These are phyloP conservation scores for Merodon equestris DNA, from an alignment of 2,888 invertebrate genomes.

Conservation along the genomic window DNA sequence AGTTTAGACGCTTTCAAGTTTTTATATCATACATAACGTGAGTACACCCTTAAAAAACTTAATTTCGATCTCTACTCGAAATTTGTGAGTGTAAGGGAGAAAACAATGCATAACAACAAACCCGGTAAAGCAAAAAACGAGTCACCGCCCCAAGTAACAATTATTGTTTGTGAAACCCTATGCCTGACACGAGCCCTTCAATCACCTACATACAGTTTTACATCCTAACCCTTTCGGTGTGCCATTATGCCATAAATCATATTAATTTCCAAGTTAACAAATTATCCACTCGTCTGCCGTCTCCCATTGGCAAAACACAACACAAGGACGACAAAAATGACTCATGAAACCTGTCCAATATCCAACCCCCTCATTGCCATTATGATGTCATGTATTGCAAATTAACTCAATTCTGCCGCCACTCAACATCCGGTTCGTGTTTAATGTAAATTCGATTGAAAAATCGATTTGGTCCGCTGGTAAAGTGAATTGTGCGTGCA, in stretches of 20 bases:
- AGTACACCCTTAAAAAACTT: too few relatives aligned
- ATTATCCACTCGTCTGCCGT: background rate
- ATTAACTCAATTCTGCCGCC: background rate
- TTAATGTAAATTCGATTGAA: slow-evolving; percentile 10
- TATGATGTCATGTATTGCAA: slow-evolving; percentile 1
- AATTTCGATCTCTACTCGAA: too few relatives aligned
- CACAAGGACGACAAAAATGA: slow-evolving; percentile 1
- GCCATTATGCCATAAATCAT: slow-evolving; percentile 1
- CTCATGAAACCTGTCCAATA: slow-evolving; percentile 2
- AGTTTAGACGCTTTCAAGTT: too few relatives aligned
- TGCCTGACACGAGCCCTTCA: too few relatives aligned
- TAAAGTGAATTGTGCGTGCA: slow-evolving; percentile 6
- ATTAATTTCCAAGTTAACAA: slow-evolving; percentile 7
- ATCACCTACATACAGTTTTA: too few relatives aligned
- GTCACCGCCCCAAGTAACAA: too few relatives aligned
- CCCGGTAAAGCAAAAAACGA: too few relatives aligned
- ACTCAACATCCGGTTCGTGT: too few relatives aligned
- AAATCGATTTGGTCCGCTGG: slow-evolving; percentile 5
- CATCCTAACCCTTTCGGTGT: background rate
- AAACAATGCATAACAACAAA: too few relatives aligned
- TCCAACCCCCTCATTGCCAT: background rate
- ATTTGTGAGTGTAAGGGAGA: too few relatives aligned
- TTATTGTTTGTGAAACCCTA: too few relatives aligned
- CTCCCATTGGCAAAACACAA: background rate
- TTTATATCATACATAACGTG: too few relatives aligned